Conservation (phyloP, 2,113 vertebrate species). For the Gallinago media region DNA sequence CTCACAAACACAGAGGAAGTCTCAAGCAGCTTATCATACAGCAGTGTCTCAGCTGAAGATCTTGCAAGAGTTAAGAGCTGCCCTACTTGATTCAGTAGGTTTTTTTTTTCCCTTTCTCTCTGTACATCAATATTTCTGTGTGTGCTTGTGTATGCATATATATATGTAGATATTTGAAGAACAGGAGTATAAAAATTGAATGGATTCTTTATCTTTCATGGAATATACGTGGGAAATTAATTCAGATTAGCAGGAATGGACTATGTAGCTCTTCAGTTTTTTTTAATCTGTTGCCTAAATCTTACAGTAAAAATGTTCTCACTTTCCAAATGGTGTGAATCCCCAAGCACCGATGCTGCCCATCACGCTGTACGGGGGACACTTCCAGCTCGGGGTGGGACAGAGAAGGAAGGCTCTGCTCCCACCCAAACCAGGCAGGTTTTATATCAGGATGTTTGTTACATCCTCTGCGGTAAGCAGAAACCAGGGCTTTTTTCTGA, state of each 20-base stretch:
- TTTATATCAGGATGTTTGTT: too few relatives aligned
- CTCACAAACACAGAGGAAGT: neutral
- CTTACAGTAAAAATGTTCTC: neutral
- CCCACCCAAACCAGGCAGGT: too few relatives aligned
- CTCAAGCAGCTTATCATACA: neutral
- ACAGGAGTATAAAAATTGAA: neutral
- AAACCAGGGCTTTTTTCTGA: neutral
- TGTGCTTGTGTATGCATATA: neutral
- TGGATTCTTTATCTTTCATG: neutral
- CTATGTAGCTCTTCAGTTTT: neutral
- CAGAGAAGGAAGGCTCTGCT: too few relatives aligned
- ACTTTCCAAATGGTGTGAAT: too few relatives aligned
- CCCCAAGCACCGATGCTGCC: too few relatives aligned
- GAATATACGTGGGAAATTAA: neutral
- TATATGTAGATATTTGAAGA: neutral
- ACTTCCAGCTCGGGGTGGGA: too few relatives aligned
- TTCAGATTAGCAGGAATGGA: neutral
- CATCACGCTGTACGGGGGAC: too few relatives aligned
- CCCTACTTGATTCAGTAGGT: neutral
- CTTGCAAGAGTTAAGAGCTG: neutral
- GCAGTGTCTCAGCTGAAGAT: neutral
- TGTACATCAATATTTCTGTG: accelerated
- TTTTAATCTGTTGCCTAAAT: neutral
- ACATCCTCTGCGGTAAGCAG: too few relatives aligned
- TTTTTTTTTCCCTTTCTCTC: neutral